A percentile compares a stretch with the other conserved stretches of the same genome.
Evolutionary conservation across 1,140 invertebrate genomes (phyloP).

Genomic region (Galendromus occidentalis): DNA sequence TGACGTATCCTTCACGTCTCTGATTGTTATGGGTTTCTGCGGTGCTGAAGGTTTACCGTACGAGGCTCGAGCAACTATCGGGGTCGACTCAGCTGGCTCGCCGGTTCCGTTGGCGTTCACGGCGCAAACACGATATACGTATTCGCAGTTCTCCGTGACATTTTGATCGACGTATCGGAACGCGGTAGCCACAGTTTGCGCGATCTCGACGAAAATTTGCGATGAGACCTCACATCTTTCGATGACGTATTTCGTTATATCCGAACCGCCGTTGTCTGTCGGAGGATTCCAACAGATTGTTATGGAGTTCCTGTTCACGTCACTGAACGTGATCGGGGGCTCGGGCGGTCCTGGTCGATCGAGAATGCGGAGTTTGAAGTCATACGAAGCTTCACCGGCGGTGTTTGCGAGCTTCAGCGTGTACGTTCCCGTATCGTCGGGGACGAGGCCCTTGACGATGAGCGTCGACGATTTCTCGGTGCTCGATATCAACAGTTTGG

Average conservation of each 20-base stretch:
- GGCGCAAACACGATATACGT: slow-evolving; percentile 62
- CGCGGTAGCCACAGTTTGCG: slow-evolving; percentile 22
- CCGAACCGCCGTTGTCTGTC: slow-evolving; percentile 51
- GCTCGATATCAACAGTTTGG: slow-evolving; percentile 34
- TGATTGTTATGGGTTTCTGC: slow-evolving; percentile 51
- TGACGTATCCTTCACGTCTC: slow-evolving; percentile 53
- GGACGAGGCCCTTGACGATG: slow-evolving; percentile 37
- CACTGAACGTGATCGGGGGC: slow-evolving; percentile 47
- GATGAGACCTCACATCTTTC: slow-evolving; percentile 45
- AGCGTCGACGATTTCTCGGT: slow-evolving; percentile 38
- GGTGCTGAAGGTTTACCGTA: slow-evolving; percentile 54
- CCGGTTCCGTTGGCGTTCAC: slow-evolving; percentile 57
- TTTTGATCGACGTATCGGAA: slow-evolving; percentile 28
- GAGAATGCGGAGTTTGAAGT: slow-evolving; percentile 54
- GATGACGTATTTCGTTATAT: slow-evolving; percentile 53
- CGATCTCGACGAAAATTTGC: not conserved
- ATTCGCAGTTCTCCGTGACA: slow-evolving; percentile 34
- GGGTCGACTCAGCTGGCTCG: slow-evolving; percentile 36
- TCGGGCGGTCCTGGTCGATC: slow-evolving; percentile 64
- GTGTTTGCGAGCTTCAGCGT: slow-evolving; percentile 43
- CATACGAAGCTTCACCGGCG: slow-evolving; percentile 43
- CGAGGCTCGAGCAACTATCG: slow-evolving; percentile 40
- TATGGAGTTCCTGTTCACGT: slow-evolving; percentile 47
- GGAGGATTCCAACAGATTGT: slow-evolving; percentile 61
- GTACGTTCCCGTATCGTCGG: slow-evolving; percentile 43